A percentile compares a stretch with the other conserved stretches of the same genome.
Evolutionary conservation across 2,888 invertebrate species (phyloP).

Genomic region (Cordilura impudica): DNA sequence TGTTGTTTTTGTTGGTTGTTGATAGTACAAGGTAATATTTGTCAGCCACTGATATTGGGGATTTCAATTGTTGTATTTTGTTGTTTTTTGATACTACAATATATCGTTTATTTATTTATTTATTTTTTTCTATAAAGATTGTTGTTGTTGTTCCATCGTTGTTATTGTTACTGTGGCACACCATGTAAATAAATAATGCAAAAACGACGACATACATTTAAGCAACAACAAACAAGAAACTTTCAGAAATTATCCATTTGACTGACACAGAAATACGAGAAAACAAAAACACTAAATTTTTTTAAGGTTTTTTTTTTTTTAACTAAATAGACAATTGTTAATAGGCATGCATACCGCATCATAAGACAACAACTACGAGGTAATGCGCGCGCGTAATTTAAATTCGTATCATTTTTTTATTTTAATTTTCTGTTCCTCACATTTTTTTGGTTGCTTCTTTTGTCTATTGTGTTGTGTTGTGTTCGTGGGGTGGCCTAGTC

Average conservation of each 20-base stretch:
- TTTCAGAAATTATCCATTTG: constrained; percentile 53
- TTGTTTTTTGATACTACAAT: constrained; percentile 46
- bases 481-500: constrained; percentile 29
- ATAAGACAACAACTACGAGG: constrained; percentile 23
- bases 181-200: constrained; percentile 67
- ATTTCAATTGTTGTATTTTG: constrained; percentile 50
- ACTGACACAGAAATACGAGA: constrained; percentile 61
- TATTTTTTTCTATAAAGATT: constrained; percentile 24
- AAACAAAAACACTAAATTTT: constrained; percentile 29
- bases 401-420: constrained; percentile 37
- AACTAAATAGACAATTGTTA: constrained; percentile 32
- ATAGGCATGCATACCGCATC: constrained; percentile 12
- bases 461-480: constrained; percentile 10
- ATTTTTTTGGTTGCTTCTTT: constrained; percentile 31
- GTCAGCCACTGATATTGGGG: constrained; percentile 51
- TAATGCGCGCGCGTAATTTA: constrained; percentile 60
- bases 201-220: constrained; percentile 59
- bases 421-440: constrained; percentile 27
- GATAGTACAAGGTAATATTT: constrained; percentile 50
- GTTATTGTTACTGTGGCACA: constrained; percentile 58
- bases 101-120: constrained; percentile 19
- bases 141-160: constrained; percentile 45
- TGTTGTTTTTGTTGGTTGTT: constrained; percentile 49
- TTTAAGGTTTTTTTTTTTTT: too few species aligned
- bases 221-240: constrained; percentile 18